Evolutionary conservation across 2,113 vertebrate genomes (phyloP), one percentile per base, ranked within the genome.

Genomic region (Parus major): DNA sequence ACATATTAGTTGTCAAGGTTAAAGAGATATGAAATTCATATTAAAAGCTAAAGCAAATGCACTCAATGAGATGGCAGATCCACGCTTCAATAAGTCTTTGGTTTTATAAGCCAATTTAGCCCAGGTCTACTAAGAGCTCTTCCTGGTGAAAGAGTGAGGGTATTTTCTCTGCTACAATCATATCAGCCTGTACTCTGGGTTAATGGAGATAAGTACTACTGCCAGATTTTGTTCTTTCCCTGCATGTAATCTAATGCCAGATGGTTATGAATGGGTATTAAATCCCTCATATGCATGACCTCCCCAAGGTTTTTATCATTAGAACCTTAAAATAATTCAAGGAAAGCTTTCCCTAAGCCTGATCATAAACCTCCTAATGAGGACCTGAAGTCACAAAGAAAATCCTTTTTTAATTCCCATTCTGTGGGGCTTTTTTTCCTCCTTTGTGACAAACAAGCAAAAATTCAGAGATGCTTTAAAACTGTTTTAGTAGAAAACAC

Each of bases 191-290:
- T 79, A 66, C 94, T 93, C 90, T 93, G 65, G 89, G 93, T 95
- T 96, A 97, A 96, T 95, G 90, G 92, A 96, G 90, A 96, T 95
- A 61, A 96, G 96, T 96, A 97, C 93, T 95, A 90, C 92, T 97
- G 91, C 94, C 95, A 96, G 88, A 93, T 93, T 97, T 95, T 94
- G 72, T 87, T 95, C 86, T 96, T 96, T 94, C 73, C 36, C 82
- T 94, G 86, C 53, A 80, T 83, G 89, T 95, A 97, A 96, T 95
- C 88, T 95, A 94, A 94, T 82, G 87, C 93, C 96, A 97, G 95
- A 96, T 95, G 92, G 93, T 94, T 95, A 64, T 86, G 96, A 94
- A 95, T 92, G 82, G 81, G 90, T 88, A 92, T 96, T 95, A 97
- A 96, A 96, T 84, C 71, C 87, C 75, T 71, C 63, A 90, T 44